Percentiles rank a stretch among this genome's conserved stretches.
Evolutionary conservation across 2,113 vertebrate species (phyloP).

Genomic region (Nibea albiflora): DNA sequence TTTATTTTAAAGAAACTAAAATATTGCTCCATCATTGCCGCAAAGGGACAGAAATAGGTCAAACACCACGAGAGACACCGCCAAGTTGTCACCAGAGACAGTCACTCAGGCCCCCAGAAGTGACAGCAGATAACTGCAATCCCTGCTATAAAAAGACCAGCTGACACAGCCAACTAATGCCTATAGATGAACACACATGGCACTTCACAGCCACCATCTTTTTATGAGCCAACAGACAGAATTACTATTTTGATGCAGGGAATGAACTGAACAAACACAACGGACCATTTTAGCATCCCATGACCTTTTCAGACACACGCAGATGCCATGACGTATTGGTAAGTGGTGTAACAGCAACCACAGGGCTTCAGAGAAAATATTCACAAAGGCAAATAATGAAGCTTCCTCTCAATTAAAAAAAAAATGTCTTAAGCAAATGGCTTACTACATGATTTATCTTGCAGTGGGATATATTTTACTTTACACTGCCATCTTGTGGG

Average conservation of each 20-base stretch:
- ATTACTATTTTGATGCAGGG: slow-evolving; percentile 28
- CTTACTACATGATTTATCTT: background rate
- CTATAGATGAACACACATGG: slow-evolving; percentile 65
- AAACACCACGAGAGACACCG: slow-evolving; percentile 18
- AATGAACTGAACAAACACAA: slow-evolving; percentile 27
- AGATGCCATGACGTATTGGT: slow-evolving; percentile 10
- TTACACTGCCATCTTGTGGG: slow-evolving; percentile 66
- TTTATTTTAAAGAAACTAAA: slow-evolving; percentile 11
- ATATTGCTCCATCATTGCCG: slow-evolving; percentile 7
- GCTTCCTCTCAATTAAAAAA: background rate
- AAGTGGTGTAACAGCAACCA: slow-evolving; percentile 23
- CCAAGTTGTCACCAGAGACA: slow-evolving; percentile 47
- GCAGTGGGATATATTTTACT: background rate
- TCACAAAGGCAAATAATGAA: background rate
- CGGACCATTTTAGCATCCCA: background rate
- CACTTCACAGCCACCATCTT: slow-evolving; percentile 10
- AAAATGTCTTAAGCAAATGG: too few species aligned
- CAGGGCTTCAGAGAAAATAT: background rate
- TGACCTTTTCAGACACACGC: slow-evolving; percentile 48
- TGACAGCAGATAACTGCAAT: slow-evolving; percentile 65
- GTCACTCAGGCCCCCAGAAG: slow-evolving; percentile 48
- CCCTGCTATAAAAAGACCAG: slow-evolving; percentile 71
- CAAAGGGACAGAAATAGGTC: slow-evolving; percentile 22
- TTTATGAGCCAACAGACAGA: slow-evolving; percentile 24
- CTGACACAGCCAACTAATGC: slow-evolving; percentile 63